These are phyloP conservation scores for Myotis myotis DNA, from an alignment of 2,797 vertebrate genomes.

Conservation along the genomic window DNA sequence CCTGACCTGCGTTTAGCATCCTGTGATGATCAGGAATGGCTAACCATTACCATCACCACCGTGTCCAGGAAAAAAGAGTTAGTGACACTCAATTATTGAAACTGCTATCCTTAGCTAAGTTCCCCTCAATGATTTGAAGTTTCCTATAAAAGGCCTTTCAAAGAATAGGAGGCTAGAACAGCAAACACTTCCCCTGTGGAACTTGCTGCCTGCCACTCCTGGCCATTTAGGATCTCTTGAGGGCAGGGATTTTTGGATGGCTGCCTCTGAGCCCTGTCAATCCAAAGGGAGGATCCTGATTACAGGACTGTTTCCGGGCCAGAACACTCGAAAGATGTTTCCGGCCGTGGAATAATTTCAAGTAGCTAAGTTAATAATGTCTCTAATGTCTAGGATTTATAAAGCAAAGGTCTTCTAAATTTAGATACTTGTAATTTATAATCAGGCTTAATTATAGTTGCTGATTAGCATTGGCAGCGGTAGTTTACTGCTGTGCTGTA, in stretches of 20 bases:
- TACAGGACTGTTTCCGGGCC: background rate
- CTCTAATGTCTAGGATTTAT: constrained; percentile 57
- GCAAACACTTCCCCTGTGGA: background rate
- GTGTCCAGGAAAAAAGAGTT: background rate
- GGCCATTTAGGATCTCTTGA: background rate
- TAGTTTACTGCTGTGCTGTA: constrained; percentile 55
- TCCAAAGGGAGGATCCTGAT: background rate
- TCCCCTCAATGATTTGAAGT: background rate
- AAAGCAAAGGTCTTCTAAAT: constrained; percentile 75
- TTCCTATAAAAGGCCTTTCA: background rate
- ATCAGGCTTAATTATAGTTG: constrained; percentile 73
- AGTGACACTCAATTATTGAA: background rate
- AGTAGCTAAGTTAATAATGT: constrained; percentile 58
- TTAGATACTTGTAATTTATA: constrained; percentile 77
- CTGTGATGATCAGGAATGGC: background rate
- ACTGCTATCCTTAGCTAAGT: background rate
- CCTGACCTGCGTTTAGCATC: background rate
- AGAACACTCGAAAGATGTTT: background rate
- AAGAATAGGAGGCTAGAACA: background rate
- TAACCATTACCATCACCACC: background rate
- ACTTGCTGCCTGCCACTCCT: background rate
- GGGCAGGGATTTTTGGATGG: background rate
- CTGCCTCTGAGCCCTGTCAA: background rate
- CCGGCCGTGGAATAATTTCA: constrained; percentile 42
- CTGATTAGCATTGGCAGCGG: constrained; percentile 64